Base-by-base conservation (phyloP, 53 echinoderm and acorn worm species). In the Echinarachnius parma region DNA sequence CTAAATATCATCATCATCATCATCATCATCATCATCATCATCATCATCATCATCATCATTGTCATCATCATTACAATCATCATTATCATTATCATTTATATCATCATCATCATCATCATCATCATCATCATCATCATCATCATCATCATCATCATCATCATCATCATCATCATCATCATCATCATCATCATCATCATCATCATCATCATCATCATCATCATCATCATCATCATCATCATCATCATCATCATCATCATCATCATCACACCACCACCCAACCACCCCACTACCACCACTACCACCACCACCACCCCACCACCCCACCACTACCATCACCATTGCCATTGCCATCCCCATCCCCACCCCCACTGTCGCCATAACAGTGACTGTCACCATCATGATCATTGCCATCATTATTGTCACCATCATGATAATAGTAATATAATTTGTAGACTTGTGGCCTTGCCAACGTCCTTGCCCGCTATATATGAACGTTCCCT, bases 221-320 rank as follows among this genome's bases (percentile, higher is more conserved):
- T n/a, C 28, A 65, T n/a, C 66, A 46, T 15, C 47, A 64, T 28
- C 65, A 65, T 46, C 47, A 64, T 47, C 65, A 46, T 4, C 46
- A 65, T n/a, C 48, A 28, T 65, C 29, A n/a, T 47, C 64, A 44
- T 45, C 64, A 44, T 27, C 64, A 64, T 64, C 46, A 46, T 22
- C 64, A 64, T 46, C 46, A 60, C 9, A n/a, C n/a, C 32, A 14
- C 8, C 7, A 2, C 4, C 32, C 39, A 60, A 20, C 60, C 19
- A 4, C 20, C 31, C 9, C 34, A 33, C 21, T 21, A 60, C 34
- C 60, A 33, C 20, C 58, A 60, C 21, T 2, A 11, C 21, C 3
- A 29, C 4, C 30, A 57, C 15, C 30, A 57, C 31, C 30, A 20
- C 57, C 57, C 19, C 21, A 50, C 31, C 4, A n/a, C n/a, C n/a